Conservation (phyloP, 2,797 vertebrate species). For the Chloroceryle inda region DNA sequence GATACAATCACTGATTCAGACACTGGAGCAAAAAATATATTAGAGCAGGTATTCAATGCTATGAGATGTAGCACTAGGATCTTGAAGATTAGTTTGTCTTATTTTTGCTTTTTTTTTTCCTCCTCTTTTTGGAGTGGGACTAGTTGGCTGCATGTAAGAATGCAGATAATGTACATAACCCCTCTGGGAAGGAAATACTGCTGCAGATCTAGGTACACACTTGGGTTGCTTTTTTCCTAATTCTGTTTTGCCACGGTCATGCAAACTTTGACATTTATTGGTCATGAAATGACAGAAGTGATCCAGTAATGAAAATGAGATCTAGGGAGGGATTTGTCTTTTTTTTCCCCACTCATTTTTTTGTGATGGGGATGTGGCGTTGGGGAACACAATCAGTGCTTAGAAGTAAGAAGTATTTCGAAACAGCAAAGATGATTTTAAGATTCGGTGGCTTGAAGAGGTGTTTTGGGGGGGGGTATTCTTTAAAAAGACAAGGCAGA, state of each 20-base stretch:
- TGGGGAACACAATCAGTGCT: neutral
- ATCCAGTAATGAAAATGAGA: neutral
- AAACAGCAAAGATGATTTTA: neutral
- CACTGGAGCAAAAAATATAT: slow-evolving; percentile 9
- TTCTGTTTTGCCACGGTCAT: neutral
- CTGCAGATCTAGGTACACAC: neutral
- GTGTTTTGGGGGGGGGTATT: rapidly evolving
- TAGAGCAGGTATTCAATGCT: slow-evolving; percentile 51
- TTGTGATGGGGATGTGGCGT: neutral
- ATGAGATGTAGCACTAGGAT: neutral
- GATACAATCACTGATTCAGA: slow-evolving; percentile 27
- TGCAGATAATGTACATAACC: rapidly evolving
- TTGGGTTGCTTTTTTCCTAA: neutral
- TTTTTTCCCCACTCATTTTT: neutral
- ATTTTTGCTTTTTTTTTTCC: neutral
- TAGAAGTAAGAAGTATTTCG: neutral
- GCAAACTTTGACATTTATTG: neutral
- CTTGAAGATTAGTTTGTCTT: neutral
- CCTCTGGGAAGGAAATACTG: neutral
- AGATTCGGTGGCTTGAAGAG: neutral
- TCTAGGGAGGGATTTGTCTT: neutral
- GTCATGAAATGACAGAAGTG: neutral
- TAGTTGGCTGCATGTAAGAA: neutral
- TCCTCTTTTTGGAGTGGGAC: neutral
- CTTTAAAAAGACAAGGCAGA: neutral